Percentiles rank a stretch among this genome's conserved stretches.
Evolutionary conservation across 2,888 invertebrate genomes (phyloP).

Genomic region (Lepidocyrtinus sp.): DNA sequence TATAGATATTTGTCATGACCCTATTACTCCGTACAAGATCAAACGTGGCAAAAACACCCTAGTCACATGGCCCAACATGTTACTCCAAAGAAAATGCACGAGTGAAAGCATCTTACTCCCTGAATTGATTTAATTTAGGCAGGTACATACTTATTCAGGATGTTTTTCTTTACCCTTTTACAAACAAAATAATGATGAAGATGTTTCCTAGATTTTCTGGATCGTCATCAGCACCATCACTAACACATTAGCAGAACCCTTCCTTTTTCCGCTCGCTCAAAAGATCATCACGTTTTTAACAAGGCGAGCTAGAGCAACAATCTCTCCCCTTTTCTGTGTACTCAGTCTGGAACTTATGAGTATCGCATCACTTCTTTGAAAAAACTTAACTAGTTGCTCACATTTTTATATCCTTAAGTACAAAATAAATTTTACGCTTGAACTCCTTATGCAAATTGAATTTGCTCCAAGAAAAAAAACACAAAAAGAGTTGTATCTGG

Average conservation of each 20-base stretch:
- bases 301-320: constrained; percentile 8
- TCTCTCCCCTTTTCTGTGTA: constrained; percentile 6
- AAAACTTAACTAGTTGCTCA: not conserved
- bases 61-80: constrained; percentile 49
- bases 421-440: constrained; percentile 48
- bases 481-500: not conserved
- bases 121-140: too few relatives aligned
- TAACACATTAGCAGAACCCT: constrained; percentile 14
- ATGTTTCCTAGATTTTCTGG: not conserved
- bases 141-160: not conserved
- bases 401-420: constrained; percentile 16
- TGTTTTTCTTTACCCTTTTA: not conserved
- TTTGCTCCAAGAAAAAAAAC: constrained; percentile 42
- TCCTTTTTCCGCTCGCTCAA: constrained; percentile 8
- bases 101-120: too few relatives aligned
- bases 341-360: constrained; percentile 10
- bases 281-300: constrained; percentile 16
- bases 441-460: constrained; percentile 54
- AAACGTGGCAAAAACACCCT: too few relatives aligned
- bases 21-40: too few relatives aligned
- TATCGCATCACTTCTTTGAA: not conserved
- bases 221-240: constrained; percentile 6
- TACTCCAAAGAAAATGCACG: not conserved
- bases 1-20: too few relatives aligned
- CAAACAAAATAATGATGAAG: constrained; percentile 20